Evolutionary conservation across 2,888 invertebrate species (phyloP).

Genomic region (Agelastica alni): DNA sequence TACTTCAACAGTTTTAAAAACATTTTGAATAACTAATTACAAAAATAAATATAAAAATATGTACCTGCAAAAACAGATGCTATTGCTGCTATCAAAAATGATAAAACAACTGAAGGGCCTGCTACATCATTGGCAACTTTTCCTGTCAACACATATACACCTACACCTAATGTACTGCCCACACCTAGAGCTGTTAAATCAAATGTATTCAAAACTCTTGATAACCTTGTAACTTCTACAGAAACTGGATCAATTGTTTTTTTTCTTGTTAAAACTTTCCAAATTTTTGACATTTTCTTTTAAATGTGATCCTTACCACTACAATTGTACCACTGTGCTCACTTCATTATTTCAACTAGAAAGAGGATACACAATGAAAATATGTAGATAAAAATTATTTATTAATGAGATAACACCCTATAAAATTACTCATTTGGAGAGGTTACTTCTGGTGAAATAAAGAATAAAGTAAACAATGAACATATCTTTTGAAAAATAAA

Average conservation of each 20-base stretch:
- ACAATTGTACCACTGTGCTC: neutral
- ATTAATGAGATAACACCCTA: constrained; percentile 21
- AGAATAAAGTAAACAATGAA: constrained; percentile 8
- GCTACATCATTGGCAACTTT: constrained; percentile 78
- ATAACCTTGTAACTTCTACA: constrained; percentile 57
- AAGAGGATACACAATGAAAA: constrained; percentile 15
- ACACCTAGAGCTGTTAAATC: constrained; percentile 84
- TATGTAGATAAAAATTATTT: constrained; percentile 23
- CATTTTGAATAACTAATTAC: too few species aligned
- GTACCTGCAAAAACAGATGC: constrained; percentile 87
- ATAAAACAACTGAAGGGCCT: constrained; percentile 84
- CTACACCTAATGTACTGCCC: constrained; percentile 85
- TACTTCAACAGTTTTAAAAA: too few species aligned
- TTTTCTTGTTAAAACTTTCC: constrained; percentile 51
- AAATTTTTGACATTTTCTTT: constrained; percentile 43
- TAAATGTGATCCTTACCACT: neutral
- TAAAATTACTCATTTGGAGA: constrained; percentile 16
- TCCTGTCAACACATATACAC: constrained; percentile 87
- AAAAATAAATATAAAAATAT: too few species aligned
- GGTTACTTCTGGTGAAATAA: constrained; percentile 5
- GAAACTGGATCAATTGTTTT: constrained; percentile 50
- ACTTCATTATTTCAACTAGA: constrained; percentile 13
- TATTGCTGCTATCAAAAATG: constrained; percentile 84
- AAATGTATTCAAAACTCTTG: constrained; percentile 75
- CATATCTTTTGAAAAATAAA: constrained; percentile 1